Conservation (phyloP, 2,888 invertebrate genomes). For the Seira sanloemensis region DNA sequence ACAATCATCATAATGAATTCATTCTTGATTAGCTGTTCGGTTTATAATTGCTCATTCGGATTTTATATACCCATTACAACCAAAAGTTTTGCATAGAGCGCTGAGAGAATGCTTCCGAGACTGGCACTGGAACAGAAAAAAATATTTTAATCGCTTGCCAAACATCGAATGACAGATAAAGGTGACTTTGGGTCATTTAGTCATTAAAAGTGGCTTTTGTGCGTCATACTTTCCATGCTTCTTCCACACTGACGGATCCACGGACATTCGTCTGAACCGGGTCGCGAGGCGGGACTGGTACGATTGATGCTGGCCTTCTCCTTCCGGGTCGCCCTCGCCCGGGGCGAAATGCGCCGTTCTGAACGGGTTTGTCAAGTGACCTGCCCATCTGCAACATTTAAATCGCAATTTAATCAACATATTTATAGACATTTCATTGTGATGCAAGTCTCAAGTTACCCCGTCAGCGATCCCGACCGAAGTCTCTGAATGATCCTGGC, state of each 20-base stretch:
- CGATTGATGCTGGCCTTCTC: not conserved
- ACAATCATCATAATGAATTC: no score
- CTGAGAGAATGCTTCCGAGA: conserved; percentile 91
- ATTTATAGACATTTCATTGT: no score
- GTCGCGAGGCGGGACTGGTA: conserved; percentile 6
- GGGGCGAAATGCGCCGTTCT: conserved; percentile 48
- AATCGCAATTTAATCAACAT: no score
- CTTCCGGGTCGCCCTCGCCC: conserved; percentile 31
- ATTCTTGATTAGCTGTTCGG: no score
- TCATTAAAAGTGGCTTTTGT: not conserved
- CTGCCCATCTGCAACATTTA: conserved; percentile 64
- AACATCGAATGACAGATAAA: not conserved
- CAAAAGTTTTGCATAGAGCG: conserved; percentile 93
- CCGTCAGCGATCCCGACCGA: conserved; percentile 64
- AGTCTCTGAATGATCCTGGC: conserved; percentile 60
- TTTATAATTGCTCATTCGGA: not conserved
- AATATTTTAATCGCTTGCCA: not conserved
- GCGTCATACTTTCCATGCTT: conserved; percentile 61
- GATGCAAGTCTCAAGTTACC: conserved; percentile 50
- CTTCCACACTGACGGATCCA: conserved; percentile 62
- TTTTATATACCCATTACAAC: conserved; percentile 87
- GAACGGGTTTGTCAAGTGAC: conserved; percentile 51
- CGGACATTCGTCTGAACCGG: conserved; percentile 35
- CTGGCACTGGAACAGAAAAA: conserved; percentile 83
- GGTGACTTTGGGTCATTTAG: not conserved